Conservation (phyloP, 2,797 vertebrate species). For the Myripristis murdjan region DNA sequence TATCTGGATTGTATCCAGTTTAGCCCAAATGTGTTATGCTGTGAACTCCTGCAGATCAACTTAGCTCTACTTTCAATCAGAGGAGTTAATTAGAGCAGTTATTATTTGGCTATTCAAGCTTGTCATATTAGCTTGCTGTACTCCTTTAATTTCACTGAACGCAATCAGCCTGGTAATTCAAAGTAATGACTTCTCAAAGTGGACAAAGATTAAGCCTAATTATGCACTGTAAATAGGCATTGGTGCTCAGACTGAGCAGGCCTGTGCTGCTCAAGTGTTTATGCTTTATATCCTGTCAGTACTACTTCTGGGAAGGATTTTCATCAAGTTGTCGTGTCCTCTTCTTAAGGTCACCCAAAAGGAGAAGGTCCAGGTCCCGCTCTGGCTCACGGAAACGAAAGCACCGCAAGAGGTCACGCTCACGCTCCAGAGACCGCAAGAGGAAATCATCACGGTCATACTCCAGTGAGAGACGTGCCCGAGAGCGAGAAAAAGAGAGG, state of each 20-base stretch:
- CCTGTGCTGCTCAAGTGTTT: too few relatives aligned
- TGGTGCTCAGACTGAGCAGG: too few relatives aligned
- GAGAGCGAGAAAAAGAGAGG: slow-evolving; percentile 96
- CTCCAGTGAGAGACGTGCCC: slow-evolving; percentile 94
- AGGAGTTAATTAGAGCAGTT: neutral
- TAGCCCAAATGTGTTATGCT: neutral
- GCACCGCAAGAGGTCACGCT: slow-evolving; percentile 95
- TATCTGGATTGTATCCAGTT: neutral
- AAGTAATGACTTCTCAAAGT: neutral
- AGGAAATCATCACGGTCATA: slow-evolving; percentile 96
- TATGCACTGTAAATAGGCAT: neutral
- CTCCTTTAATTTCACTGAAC: slow-evolving; percentile 8
- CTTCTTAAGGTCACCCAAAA: slow-evolving; percentile 92
- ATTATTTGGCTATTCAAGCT: neutral
- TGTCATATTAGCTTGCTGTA: neutral
- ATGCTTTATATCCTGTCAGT: too few relatives aligned
- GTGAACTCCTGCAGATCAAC: neutral
- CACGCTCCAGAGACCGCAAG: slow-evolving; percentile 95
- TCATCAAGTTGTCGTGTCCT: neutral
- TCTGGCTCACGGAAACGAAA: slow-evolving; percentile 97
- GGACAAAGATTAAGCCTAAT: neutral
- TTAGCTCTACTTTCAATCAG: neutral
- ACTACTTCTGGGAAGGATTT: neutral
- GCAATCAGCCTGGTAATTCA: neutral
- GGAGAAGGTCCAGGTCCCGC: slow-evolving; percentile 94